These are phyloP conservation scores for Rafetus swinhoei DNA, from an alignment of 2,113 vertebrate genomes.

Conservation along the genomic window DNA sequence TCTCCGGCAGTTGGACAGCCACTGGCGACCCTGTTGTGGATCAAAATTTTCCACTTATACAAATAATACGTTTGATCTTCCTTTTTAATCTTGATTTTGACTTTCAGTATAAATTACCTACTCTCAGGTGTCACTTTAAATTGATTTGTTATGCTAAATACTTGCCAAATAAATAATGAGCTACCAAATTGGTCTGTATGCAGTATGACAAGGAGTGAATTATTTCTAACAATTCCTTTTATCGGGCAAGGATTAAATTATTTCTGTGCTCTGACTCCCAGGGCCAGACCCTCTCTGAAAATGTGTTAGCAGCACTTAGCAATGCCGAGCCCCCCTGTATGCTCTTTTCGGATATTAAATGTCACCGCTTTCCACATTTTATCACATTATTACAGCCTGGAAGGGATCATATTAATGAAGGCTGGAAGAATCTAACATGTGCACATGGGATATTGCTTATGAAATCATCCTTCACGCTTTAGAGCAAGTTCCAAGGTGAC, in stretches of 20 bases:
- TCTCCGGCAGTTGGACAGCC: background rate
- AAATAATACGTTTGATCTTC: conserved; percentile 64
- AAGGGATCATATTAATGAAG: conserved; percentile 69
- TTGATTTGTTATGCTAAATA: conserved; percentile 83
- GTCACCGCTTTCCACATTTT: conserved; percentile 70
- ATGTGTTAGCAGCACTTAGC: conserved; percentile 59
- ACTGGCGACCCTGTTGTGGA: rapidly evolving
- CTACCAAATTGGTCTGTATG: conserved; percentile 73
- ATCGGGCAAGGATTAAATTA: conserved; percentile 63
- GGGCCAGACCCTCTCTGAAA: conserved; percentile 5
- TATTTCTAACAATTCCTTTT: conserved; percentile 72
- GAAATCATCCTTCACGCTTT: conserved; percentile 25
- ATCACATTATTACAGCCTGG: conserved; percentile 68
- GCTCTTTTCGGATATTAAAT: conserved; percentile 75
- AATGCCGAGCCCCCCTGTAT: conserved; percentile 48
- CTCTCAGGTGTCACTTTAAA: conserved; percentile 74
- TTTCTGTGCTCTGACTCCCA: conserved; percentile 24
- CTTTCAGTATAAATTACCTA: conserved; percentile 75
- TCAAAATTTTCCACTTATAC: background rate
- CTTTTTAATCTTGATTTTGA: conserved; percentile 69
- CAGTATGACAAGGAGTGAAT: conserved; percentile 75
- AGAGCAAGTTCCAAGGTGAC: conserved; percentile 40
- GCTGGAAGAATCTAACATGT: conserved; percentile 45
- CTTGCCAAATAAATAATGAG: conserved; percentile 84
- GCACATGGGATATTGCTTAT: conserved; percentile 13